These are phyloP conservation scores for Myioborus miniatus DNA, from an alignment of 2,797 vertebrate species.

Conservation along the genomic window DNA sequence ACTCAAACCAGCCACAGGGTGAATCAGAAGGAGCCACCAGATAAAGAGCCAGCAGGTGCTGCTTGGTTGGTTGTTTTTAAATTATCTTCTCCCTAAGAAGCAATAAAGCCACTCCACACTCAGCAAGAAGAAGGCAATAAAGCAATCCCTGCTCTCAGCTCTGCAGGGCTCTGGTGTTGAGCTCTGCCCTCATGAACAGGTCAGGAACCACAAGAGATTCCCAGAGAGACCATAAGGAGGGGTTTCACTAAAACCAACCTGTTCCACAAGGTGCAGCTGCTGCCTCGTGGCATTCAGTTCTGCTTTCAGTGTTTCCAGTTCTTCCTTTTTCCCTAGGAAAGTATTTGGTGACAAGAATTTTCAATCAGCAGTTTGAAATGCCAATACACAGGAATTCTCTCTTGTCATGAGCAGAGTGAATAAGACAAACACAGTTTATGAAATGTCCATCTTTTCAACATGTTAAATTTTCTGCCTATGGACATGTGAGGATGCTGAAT, in stretches of 20 bases:
- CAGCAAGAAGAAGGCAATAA: neutral
- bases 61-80: neutral
- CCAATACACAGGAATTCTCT: neutral
- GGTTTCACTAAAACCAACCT: conserved; percentile 66
- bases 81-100: neutral
- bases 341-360: neutral
- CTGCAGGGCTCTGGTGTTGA: neutral
- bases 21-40: neutral
- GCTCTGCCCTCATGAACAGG: neutral
- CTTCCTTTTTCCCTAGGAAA: conserved; percentile 76
- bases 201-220: neutral
- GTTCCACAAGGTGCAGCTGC: conserved; percentile 66
- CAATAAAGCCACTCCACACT: neutral
- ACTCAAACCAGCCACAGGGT: neutral
- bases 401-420: neutral
- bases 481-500: neutral
- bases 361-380: neutral
- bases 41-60: neutral
- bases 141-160: neutral
- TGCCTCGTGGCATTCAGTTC: conserved; percentile 68
- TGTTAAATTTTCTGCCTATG: neutral
- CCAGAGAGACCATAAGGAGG: rapidly evolving
- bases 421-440: neutral
- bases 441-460: neutral
- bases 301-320: conserved; percentile 70